Conservation (phyloP, 2,113 vertebrate genomes). For the Poeciliopsis turrubarensis region DNA sequence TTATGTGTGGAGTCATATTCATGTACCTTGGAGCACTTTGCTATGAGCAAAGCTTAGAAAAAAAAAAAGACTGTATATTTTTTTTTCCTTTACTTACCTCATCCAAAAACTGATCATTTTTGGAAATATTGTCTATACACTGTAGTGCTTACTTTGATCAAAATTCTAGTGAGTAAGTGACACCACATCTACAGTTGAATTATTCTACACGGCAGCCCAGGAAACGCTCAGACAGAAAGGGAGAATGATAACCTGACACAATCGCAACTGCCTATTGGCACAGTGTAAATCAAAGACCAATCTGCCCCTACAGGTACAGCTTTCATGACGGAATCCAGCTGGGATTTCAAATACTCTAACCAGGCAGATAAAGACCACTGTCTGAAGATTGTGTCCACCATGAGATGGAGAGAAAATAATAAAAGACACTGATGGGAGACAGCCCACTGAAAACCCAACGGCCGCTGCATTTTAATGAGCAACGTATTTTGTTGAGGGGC, state of each 20-base stretch:
- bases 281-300: constrained; percentile 77
- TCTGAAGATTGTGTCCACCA: constrained; percentile 67
- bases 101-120: constrained; percentile 37
- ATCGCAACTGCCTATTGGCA: constrained; percentile 59
- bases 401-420: constrained; percentile 40
- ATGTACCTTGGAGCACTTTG: constrained; percentile 3
- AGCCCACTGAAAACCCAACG: constrained; percentile 66
- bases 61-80: constrained; percentile 5
- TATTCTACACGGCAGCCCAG: constrained; percentile 59
- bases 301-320: constrained; percentile 75
- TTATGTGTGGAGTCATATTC: constrained; percentile 21
- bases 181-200: constrained; percentile 54
- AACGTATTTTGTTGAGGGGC: constrained; percentile 45
- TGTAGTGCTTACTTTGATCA: constrained; percentile 8
- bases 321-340: constrained; percentile 71
- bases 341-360: constrained; percentile 78
- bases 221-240: constrained; percentile 62
- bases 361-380: constrained; percentile 71
- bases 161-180: constrained; percentile 45
- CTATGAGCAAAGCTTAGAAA: constrained; percentile 5
- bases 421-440: constrained; percentile 59
- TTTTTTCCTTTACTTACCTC: constrained; percentile 15
- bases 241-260: constrained; percentile 77
- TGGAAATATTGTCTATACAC: constrained; percentile 16
- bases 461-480: constrained; percentile 77